Base-by-base conservation (phyloP, 2,113 vertebrate genomes). In the Pachypanchax playfairii region DNA sequence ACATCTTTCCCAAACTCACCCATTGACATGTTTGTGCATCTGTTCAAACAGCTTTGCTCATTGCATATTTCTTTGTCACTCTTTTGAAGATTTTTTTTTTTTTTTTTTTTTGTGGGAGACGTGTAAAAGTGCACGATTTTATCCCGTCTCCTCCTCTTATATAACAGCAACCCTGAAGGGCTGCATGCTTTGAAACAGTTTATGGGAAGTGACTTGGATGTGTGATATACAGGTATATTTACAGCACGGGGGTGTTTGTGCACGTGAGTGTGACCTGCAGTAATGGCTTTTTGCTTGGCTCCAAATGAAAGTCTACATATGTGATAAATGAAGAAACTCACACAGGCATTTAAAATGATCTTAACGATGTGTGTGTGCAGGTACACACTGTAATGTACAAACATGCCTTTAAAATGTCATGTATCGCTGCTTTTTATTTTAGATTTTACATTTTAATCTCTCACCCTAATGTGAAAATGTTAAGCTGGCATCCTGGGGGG, bases 71-170 rank as follows among this genome's bases (percentile, higher is more conserved):
- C 44, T 72, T 41, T 42, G 22, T 25, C 29, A 43, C 29, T 75
- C 5, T 5, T 79, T 85, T 22, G 61, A 73, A 54, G 53, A 77
- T 31, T 51, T 82, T 67, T 61, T 42, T 35, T 12, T 12, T n/a
- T n/a, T n/a, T n/a, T n/a, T n/a, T n/a, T n/a, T n/a, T n/a, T n/a
- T n/a, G n/a, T n/a, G n/a, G 66, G 35, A 14, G 60, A 60, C n/a
- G n/a, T 72, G 39, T 66, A 78, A 74, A 86, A 80, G 85, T 83
- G 70, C 57, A 57, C 10, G 38, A 65, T 41, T 38, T 57, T 36
- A 39, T 47, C 28, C 6, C 6, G 12, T 22, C 14, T n/a, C 49
- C 18, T 39, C 17, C n/a, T 24, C 41, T 85, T 85, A 83, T 46
- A 50, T 79, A 86, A 87, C 58, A 54, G 53, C 25, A 51, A 60